Evolutionary conservation across 1,140 invertebrate species (phyloP).

Genomic region (Marisa cornuarietis): DNA sequence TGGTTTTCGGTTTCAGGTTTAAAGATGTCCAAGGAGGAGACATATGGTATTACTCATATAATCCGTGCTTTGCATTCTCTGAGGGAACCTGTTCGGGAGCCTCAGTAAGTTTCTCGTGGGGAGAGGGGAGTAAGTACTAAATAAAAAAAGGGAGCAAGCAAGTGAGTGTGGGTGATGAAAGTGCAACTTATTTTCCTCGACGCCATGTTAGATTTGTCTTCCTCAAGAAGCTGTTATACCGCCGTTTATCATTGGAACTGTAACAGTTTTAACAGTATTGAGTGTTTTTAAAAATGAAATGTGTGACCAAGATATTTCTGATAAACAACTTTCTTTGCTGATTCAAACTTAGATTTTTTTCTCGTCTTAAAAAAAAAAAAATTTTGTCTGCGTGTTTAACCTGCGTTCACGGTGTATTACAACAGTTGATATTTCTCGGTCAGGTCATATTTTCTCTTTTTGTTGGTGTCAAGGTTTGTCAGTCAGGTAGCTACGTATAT

Average conservation of each 20-base stretch:
- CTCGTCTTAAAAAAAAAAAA: background rate
- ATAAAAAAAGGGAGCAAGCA: background rate
- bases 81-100: background rate
- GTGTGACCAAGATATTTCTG: background rate
- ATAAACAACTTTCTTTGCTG: background rate
- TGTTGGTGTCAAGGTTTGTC: too few species aligned
- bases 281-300: background rate
- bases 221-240: background rate
- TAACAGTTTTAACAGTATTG: background rate
- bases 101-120: background rate
- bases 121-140: too few species aligned
- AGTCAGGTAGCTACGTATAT: too few species aligned
- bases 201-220: background rate
- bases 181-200: background rate
- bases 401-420: background rate
- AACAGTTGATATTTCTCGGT: background rate
- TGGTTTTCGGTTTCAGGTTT: background rate
- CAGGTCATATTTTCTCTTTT: background rate
- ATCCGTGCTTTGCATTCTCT: background rate
- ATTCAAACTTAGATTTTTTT: background rate
- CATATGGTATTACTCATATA: background rate
- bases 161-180: background rate
- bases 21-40: background rate
- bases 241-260: background rate
- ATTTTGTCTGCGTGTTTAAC: too few species aligned